Conservation (phyloP, 2,113 vertebrate species). For the Fulica atra region DNA sequence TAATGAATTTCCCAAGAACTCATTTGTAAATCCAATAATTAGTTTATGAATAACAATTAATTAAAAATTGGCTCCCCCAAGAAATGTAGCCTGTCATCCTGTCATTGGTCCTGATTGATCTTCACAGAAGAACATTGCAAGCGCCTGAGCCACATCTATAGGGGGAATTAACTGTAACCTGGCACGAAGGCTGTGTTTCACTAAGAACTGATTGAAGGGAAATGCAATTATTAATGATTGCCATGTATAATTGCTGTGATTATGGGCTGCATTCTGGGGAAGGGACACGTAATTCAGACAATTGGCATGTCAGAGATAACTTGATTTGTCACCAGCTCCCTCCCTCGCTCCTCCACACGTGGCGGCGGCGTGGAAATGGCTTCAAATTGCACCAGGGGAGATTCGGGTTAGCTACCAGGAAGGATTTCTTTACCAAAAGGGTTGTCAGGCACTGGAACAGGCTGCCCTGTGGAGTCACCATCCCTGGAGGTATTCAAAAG, state of each 20-base stretch:
- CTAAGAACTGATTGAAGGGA: conserved; percentile 19
- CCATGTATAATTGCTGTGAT: conserved; percentile 36
- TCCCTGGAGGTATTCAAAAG: no score
- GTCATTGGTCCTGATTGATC: conserved; percentile 28
- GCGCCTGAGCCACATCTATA: not conserved
- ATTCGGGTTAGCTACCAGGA: no score
- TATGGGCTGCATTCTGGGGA: not conserved
- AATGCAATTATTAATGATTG: conserved; percentile 57
- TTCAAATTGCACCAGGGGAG: no score
- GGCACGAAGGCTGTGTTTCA: conserved; percentile 19
- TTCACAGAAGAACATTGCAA: conserved; percentile 5
- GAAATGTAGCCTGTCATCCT: not conserved
- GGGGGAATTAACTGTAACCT: conserved; percentile 34
- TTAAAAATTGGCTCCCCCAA: conserved; percentile 51
- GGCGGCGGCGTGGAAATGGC: no score
- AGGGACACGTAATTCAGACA: not conserved
- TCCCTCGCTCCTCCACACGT: not conserved
- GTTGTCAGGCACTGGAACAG: no score
- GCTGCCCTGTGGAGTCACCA: no score
- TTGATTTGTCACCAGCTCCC: not conserved
- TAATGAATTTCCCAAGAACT: conserved; percentile 30
- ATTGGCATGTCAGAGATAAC: not conserved
- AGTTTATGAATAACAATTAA: conserved; percentile 65
- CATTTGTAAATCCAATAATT: conserved; percentile 60
- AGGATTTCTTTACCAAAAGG: no score